Evolutionary conservation across 2,888 invertebrate species (phyloP).

Genomic region (Caenorhabditis sp.): DNA sequence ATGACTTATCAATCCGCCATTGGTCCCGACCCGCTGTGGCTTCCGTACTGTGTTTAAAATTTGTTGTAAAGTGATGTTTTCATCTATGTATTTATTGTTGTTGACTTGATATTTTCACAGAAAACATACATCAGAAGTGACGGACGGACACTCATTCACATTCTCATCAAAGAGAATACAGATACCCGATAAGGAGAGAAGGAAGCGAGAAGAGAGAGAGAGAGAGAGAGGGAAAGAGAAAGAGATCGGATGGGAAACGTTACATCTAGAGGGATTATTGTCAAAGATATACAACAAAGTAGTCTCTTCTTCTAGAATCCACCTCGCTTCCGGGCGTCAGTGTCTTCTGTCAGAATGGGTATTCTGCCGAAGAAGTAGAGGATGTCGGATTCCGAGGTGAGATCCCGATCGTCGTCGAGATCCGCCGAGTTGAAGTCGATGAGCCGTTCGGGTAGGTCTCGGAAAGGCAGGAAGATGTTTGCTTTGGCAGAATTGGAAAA

Average conservation of each 20-base stretch:
- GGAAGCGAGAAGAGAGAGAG: not conserved
- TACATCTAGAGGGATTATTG: too few species aligned
- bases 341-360: not conserved
- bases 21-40: too few species aligned
- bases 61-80: too few species aligned
- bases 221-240: slow-evolving; percentile 1
- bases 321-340: slow-evolving; percentile 7
- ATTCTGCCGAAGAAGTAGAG: slow-evolving; percentile 22
- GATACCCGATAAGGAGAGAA: too few species aligned
- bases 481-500: slow-evolving; percentile 29
- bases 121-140: too few species aligned
- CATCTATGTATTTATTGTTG: too few species aligned
- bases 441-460: slow-evolving; percentile 21
- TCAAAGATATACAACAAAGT: too few species aligned
- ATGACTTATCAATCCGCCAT: too few species aligned
- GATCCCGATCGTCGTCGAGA: slow-evolving; percentile 18
- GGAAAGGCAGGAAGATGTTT: slow-evolving; percentile 21
- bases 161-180: too few species aligned
- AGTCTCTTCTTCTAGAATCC: slow-evolving; percentile 15
- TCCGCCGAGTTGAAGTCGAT: slow-evolving; percentile 13
- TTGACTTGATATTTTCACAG: too few species aligned
- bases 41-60: too few species aligned
- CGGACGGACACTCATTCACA: too few species aligned
- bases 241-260: not conserved
- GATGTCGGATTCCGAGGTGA: slow-evolving; percentile 25